Percentiles rank a stretch among this genome's conserved stretches.
Evolutionary conservation across 2,888 invertebrate genomes (phyloP).

Genomic region (Pyrgus malvae): DNA sequence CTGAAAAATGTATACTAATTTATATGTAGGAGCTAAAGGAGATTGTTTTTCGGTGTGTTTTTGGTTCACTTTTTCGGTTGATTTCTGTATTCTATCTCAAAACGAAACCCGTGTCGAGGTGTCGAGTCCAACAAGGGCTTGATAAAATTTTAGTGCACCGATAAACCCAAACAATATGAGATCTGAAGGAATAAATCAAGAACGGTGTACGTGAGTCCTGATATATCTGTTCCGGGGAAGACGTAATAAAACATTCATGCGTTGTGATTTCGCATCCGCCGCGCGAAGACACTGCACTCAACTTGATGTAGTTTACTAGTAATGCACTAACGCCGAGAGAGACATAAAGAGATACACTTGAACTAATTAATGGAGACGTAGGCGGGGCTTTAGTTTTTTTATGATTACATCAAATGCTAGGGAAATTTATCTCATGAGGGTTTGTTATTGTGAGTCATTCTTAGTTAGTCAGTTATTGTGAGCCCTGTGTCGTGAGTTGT

Average conservation of each 20-base stretch:
- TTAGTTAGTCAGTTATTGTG: no score
- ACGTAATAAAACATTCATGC: conserved; percentile 59
- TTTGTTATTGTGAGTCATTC: conserved; percentile 29
- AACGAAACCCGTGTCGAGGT: no score
- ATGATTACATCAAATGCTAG: conserved; percentile 49
- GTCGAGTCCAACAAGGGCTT: no score
- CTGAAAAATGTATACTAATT: no score
- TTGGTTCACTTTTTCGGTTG: no score
- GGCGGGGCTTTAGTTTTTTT: conserved; percentile 51
- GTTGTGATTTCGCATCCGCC: no score
- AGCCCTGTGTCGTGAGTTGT: no score
- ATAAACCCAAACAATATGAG: conserved; percentile 58
- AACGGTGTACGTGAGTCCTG: conserved; percentile 41
- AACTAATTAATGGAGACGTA: conserved; percentile 67
- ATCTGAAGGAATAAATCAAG: conserved; percentile 39
- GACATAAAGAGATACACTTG: conserved; percentile 73
- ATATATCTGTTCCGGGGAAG: conserved; percentile 49
- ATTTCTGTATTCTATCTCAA: no score
- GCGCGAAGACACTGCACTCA: conserved; percentile 41
- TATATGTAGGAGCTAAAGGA: no score
- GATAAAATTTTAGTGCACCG: conserved; percentile 62
- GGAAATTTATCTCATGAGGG: conserved; percentile 32
- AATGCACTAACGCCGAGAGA: conserved; percentile 71
- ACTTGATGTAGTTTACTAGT: conserved; percentile 66
- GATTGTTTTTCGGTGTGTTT: no score